Evolutionary conservation across 2,113 vertebrate species (phyloP), one percentile per base, ranked within the genome.

Genomic region (Quiscalus mexicanus): DNA sequence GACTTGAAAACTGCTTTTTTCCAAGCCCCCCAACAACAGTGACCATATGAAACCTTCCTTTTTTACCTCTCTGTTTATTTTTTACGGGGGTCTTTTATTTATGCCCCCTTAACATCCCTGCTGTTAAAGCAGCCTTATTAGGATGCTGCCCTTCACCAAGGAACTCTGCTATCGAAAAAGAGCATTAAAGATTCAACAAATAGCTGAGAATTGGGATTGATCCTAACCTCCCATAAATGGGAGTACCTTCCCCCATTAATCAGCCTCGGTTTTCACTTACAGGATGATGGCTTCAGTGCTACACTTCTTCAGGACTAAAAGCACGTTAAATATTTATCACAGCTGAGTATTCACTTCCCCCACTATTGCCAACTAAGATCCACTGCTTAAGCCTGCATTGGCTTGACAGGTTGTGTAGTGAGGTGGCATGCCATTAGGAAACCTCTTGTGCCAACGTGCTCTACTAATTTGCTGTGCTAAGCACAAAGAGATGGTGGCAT

Each of bases 261-360:
- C 97, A 97, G 73, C 90, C 90, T 91, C 87, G 94, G 95, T 96
- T 96, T 97, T 94, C 90, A 87, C 93, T 97, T 96, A 93, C 95
- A 93, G 94, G 94, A 96, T 87, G 95, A 96, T 89, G 73, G 91
- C 92, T 87, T 97, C 81, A 74, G 94, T 88, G 91, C 96, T 96
- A 94, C 86, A 90, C 87, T 96, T 95, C 93, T 97, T 96, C 81
- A 92, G 93, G 80, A 90, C 97, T 97, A 98, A 98, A 97, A 98
- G 97, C 97, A 96, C 33, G 92, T 97, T 97, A 98, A 97, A 97
- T 97, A 97, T 98, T 98, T 97, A 98, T 97, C 96, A 96, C 84
- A 93, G 93, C 95, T 87, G 96, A 96, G 94, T 93, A 93, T 93
- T 96, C 91, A 93, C 90, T 95, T 97, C 96, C 94, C 87, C 85